Conservation (phyloP, 2,113 vertebrate species). For the Leiothrix lutea region DNA sequence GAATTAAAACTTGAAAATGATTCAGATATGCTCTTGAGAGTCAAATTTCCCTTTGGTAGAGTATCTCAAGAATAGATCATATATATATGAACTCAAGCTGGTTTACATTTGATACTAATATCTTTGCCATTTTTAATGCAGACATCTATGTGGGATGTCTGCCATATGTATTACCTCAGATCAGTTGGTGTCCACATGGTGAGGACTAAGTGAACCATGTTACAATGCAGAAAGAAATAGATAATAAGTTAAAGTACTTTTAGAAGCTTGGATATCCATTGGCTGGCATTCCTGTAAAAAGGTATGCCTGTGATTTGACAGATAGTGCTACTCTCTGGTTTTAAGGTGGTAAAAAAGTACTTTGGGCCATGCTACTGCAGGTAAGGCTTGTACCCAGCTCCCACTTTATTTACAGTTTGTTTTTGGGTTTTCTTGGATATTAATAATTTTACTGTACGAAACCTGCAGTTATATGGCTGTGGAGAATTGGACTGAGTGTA, state of each 20-base stretch:
- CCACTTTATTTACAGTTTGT: neutral
- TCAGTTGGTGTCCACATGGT: conserved; percentile 54
- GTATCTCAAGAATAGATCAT: neutral
- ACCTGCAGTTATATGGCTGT: neutral
- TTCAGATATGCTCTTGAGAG: neutral
- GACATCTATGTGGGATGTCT: conserved; percentile 7
- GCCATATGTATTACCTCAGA: conserved; percentile 27
- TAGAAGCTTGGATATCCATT: neutral
- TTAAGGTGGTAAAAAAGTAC: neutral
- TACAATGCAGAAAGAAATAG: neutral
- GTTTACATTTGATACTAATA: conserved; percentile 47
- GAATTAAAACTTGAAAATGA: neutral
- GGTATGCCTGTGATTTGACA: neutral
- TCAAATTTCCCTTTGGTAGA: neutral
- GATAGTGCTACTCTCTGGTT: neutral
- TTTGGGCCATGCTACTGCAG: neutral
- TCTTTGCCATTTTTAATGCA: conserved; percentile 31
- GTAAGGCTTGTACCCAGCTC: neutral
- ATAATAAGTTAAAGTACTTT: neutral
- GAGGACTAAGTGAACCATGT: neutral
- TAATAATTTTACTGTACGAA: neutral
- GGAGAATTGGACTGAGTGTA: neutral
- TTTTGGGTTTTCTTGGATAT: neutral
- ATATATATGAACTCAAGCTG: conserved; percentile 24
- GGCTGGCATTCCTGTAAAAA: neutral